phyloP scores from a whole-genome alignment of 1,140 invertebrate genomes.

The Galendromus occidentalis region DNA sequence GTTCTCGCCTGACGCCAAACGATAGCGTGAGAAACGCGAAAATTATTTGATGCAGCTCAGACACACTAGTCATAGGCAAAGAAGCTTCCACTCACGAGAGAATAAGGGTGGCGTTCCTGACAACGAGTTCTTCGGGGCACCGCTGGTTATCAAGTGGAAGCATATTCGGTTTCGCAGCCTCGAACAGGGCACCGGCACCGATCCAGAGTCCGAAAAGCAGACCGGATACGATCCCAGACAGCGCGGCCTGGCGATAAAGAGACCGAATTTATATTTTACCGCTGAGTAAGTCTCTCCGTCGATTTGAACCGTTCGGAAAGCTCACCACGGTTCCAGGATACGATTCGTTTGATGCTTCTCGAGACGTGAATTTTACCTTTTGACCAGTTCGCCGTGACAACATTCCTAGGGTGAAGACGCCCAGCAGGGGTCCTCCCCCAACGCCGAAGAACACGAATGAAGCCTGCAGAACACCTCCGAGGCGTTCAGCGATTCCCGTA shows the following conservation, averaged over 20 bases:
- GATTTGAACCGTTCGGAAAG: too few relatives aligned
- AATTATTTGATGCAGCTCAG: too few relatives aligned
- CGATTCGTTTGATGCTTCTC: too few relatives aligned
- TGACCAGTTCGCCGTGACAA: conserved; percentile 40
- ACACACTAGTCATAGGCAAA: too few relatives aligned
- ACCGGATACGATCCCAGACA: background rate
- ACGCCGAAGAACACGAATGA: conserved; percentile 56
- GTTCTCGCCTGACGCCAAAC: too few relatives aligned
- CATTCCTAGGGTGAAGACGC: conserved; percentile 58
- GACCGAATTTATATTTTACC: too few relatives aligned
- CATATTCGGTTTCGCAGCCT: background rate
- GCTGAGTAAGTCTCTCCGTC: too few relatives aligned
- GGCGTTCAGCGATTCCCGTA: conserved; percentile 47
- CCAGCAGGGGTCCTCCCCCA: conserved; percentile 53
- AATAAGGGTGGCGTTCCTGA: background rate
- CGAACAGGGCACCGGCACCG: background rate
- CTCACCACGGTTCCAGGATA: too few relatives aligned
- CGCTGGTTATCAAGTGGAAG: background rate
- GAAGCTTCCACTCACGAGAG: too few relatives aligned
- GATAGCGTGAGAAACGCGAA: too few relatives aligned
- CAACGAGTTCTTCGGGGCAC: background rate
- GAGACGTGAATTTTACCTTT: too few relatives aligned
- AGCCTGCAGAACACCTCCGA: conserved; percentile 50
- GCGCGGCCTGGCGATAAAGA: background rate
- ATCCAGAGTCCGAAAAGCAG: background rate